phyloP scores from a whole-genome alignment of 2,113 vertebrate species.

The Protobothrops flavoviridis region DNA sequence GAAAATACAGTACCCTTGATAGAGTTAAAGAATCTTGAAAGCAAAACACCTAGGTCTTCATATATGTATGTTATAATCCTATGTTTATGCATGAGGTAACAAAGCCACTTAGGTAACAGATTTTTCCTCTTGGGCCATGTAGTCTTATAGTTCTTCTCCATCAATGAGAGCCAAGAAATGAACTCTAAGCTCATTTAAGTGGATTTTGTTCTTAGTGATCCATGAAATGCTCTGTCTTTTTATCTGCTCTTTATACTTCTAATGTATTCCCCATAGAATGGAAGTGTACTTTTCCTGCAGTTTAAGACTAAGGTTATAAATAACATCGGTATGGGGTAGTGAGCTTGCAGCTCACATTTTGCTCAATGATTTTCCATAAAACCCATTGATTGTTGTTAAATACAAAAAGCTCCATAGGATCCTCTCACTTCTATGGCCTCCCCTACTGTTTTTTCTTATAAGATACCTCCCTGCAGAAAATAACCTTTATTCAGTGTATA shows the following conservation, averaged over 20 bases:
- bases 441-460: constrained; percentile 85
- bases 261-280: constrained; percentile 89
- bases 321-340: constrained; percentile 87
- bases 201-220: constrained; percentile 91
- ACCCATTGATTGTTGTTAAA: constrained; percentile 87
- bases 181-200: constrained; percentile 90
- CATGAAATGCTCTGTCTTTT: constrained; percentile 95
- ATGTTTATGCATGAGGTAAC: constrained; percentile 80
- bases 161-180: constrained; percentile 79
- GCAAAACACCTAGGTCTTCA: constrained; percentile 42
- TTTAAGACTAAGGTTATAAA: constrained; percentile 92
- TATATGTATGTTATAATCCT: constrained; percentile 67
- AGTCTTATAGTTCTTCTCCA: constrained; percentile 72
- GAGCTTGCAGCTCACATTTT: constrained; percentile 81
- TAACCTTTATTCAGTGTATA: constrained; percentile 85
- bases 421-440: constrained; percentile 80
- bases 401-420: constrained; percentile 85
- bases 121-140: constrained; percentile 78
- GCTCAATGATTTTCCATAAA: constrained; percentile 86
- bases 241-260: constrained; percentile 91
- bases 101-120: constrained; percentile 77
- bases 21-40: constrained; percentile 57
- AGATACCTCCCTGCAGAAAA: constrained; percentile 86
- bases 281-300: constrained; percentile 84
- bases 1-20: constrained; percentile 57